Base-by-base conservation (phyloP, 2,888 invertebrate genomes). In the Chymomyza fuscimana region DNA sequence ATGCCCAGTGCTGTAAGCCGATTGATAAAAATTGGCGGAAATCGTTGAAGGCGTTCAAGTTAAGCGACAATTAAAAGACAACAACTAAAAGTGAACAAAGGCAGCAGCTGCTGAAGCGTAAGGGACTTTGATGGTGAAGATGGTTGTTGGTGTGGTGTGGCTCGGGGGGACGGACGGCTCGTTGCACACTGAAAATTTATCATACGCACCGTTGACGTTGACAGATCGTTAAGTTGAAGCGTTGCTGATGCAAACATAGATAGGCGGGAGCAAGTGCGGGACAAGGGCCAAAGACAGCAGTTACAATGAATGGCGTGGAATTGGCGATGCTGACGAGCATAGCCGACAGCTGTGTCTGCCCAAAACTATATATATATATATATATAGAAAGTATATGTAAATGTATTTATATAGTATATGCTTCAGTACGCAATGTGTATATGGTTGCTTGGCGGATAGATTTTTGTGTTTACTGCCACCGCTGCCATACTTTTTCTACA, bases 151-250 rank as follows among this genome's bases (percentile, higher is more conserved):
- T 54, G 19, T 51, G 66, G 65, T 40, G 58, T 40, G 58, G 65
- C 46, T 63, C 56, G 60, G 51, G 15, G 12, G 15, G 1, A 51
- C 22, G 16, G 16, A 12, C 4, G 25, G 46, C 16, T 64, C 63
- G 77, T 50, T 75, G 79, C 71, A 83, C 73, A 83, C 81, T 87
- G 86, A 74, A 87, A 81, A 84, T 84, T 73, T 86, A 83, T 87
- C 84, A 84, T 84, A 84, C 84, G 88, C 84, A 86, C 88, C 84
- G 84, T 84, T 88, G 88, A 86, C 88, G 78, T 87, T 88, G 86
- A 86, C 82, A 85, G 82, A 87, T 87, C 77, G 83, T 76, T 78
- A 74, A 79, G 80, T 68, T 81, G 79, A 73, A 65, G 78, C 78
- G 67, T 46, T 46, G 40, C 40, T 46, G 40, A 12, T 46, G 40